Conservation (phyloP, 2,797 vertebrate genomes). For the Heliangelus exortis region DNA sequence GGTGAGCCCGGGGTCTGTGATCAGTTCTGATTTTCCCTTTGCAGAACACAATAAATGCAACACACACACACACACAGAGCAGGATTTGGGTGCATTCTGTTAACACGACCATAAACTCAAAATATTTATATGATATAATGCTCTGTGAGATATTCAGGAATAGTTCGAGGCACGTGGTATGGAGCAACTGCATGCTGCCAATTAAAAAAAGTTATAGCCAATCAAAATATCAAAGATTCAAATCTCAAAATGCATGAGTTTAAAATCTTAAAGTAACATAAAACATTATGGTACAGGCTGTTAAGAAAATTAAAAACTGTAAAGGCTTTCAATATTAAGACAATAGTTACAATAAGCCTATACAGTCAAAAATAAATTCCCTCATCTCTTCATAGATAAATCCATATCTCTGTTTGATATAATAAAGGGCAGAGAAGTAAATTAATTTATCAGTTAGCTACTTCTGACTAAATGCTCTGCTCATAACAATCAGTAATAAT, state of each 20-base stretch:
- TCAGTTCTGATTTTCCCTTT: background rate
- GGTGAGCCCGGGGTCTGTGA: background rate
- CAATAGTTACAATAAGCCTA: background rate
- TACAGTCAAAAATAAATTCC: background rate
- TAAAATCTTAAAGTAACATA: slow-evolving; percentile 11
- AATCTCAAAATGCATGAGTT: background rate
- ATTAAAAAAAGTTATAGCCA: background rate
- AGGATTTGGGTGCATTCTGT: background rate
- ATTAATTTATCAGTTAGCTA: background rate
- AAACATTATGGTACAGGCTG: background rate
- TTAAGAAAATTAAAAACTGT: background rate
- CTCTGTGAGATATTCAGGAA: background rate
- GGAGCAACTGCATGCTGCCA: background rate
- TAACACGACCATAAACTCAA: background rate
- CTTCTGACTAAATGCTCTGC: background rate
- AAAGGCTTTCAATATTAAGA: background rate
- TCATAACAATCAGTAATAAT: background rate
- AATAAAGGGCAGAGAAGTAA: background rate
- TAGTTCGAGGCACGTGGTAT: background rate
- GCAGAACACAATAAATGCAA: background rate
- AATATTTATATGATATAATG: background rate
- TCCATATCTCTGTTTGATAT: background rate
- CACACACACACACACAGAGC: background rate
- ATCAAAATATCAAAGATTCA: background rate
- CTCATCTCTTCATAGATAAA: background rate